These are phyloP conservation scores for Poeciliopsis presidionis DNA, from an alignment of 2,797 vertebrate genomes.

Conservation along the genomic window DNA sequence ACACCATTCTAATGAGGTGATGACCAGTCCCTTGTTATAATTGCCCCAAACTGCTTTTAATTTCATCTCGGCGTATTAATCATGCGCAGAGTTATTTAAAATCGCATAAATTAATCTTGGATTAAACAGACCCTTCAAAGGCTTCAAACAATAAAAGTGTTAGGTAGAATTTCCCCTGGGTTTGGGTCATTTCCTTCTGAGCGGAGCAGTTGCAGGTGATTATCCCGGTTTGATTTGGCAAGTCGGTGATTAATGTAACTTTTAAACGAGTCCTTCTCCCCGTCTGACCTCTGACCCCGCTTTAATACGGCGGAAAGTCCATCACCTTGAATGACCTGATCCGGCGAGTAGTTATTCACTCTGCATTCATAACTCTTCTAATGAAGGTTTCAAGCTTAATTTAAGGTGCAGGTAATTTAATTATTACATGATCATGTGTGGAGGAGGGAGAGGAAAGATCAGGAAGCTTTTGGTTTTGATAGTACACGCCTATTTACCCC, in stretches of 20 bases:
- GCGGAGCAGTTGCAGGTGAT: conserved; percentile 94
- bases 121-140: conserved; percentile 97
- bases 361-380: conserved; percentile 50
- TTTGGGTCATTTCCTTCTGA: conserved; percentile 92
- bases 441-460: neutral
- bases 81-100: conserved; percentile 99
- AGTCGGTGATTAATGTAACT: conserved; percentile 97
- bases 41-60: conserved; percentile 99
- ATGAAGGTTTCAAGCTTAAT: conserved; percentile 52
- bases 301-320: conserved; percentile 80
- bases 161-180: conserved; percentile 98
- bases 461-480: neutral
- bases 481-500: neutral
- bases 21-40: conserved; percentile 98
- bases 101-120: conserved; percentile 99
- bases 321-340: conserved; percentile 88
- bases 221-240: conserved; percentile 91
- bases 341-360: conserved; percentile 84
- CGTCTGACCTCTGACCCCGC: conserved; percentile 44
- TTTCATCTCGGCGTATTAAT: conserved; percentile 98
- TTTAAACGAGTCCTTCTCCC: conserved; percentile 87
- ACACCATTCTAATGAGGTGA: conserved; percentile 97
- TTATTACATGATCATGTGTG: conserved; percentile 52
- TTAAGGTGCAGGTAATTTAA: conserved; percentile 67
- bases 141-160: conserved; percentile 99